Conservation (phyloP, 1,140 invertebrate genomes). For the Leptinotarsa texana region DNA sequence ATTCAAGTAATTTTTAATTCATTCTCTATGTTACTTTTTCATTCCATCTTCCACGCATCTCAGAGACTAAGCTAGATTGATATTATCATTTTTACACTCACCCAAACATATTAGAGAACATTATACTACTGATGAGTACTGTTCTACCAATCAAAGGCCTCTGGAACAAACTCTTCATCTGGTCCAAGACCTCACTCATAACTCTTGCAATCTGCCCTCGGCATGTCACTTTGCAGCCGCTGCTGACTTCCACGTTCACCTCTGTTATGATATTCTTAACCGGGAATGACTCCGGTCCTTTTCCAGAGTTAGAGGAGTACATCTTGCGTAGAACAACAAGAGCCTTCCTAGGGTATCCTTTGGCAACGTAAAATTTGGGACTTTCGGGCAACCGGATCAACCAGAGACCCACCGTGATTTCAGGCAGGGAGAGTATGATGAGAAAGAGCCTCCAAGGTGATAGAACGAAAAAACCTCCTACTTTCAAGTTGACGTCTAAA, state of each 20-base stretch:
- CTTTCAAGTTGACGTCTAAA: constrained; percentile 37
- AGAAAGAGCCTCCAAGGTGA: constrained; percentile 66
- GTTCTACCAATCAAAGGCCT: constrained; percentile 62
- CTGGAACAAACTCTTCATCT: constrained; percentile 60
- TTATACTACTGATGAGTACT: constrained; percentile 61
- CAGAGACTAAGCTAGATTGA: no score
- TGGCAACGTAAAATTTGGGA: constrained; percentile 73
- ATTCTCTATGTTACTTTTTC: no score
- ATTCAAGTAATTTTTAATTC: no score
- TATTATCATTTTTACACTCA: constrained; percentile 52
- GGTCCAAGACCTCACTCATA: constrained; percentile 58
- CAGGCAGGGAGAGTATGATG: constrained; percentile 61
- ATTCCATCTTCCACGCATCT: no score
- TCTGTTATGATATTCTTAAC: constrained; percentile 53
- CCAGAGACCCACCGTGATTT: constrained; percentile 59
- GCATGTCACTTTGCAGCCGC: constrained; percentile 22
- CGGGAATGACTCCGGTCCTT: constrained; percentile 54
- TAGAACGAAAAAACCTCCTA: constrained; percentile 33
- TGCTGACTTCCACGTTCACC: not conserved
- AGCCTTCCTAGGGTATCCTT: constrained; percentile 64
- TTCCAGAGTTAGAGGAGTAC: constrained; percentile 65
- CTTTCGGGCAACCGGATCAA: constrained; percentile 70
- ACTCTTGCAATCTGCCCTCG: constrained; percentile 55
- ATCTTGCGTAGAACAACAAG: constrained; percentile 64
- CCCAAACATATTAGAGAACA: constrained; percentile 72